phyloP scores from a whole-genome alignment of 2,888 invertebrate genomes.

The Anodontia alba region DNA sequence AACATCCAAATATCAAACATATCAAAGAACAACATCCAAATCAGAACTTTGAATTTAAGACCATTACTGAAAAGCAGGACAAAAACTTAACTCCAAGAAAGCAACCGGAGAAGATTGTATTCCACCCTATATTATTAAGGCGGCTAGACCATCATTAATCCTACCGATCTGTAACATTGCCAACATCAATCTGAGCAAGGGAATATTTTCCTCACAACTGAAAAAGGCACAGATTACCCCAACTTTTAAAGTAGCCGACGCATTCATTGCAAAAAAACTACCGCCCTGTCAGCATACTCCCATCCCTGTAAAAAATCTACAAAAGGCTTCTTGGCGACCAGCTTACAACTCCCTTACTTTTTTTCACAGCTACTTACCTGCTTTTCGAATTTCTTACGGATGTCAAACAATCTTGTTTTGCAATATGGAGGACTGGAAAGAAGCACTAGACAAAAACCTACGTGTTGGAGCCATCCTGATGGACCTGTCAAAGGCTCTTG shows the following conservation, averaged over 20 bases:
- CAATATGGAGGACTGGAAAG: background rate
- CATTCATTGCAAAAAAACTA: background rate
- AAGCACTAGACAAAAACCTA: background rate
- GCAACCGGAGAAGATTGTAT: background rate
- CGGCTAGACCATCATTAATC: background rate
- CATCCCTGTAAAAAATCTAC: background rate
- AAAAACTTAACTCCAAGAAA: background rate
- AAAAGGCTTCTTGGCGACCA: background rate
- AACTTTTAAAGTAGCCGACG: background rate
- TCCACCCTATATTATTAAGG: background rate
- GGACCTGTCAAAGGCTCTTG: constrained; percentile 3
- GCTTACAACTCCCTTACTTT: background rate
- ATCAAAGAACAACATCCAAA: background rate
- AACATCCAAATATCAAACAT: background rate
- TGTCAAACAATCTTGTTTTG: background rate
- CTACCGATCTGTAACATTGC: background rate
- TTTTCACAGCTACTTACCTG: background rate
- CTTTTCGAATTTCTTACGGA: background rate
- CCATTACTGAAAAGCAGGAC: background rate
- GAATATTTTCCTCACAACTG: background rate
- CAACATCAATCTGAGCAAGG: background rate
- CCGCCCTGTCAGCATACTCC: background rate
- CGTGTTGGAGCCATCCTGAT: background rate
- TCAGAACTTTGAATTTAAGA: background rate
- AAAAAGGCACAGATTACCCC: background rate